phyloP scores from a whole-genome alignment of 2,888 invertebrate species.

The Isoperla grammatica region DNA sequence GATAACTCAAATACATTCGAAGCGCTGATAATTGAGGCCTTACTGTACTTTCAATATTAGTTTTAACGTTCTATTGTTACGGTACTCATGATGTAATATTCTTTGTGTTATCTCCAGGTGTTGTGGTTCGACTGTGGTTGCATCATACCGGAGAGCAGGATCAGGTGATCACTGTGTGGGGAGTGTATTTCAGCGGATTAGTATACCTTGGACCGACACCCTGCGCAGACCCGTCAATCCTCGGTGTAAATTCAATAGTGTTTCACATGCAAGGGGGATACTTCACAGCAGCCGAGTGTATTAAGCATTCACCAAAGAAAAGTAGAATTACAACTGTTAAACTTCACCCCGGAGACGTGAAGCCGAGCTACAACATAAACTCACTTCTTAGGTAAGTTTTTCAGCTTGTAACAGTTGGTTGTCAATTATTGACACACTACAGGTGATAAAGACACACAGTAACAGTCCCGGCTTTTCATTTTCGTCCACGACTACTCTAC shows the following conservation, averaged over 20 bases:
- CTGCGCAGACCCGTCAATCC: conserved; percentile 56
- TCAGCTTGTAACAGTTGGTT: no score
- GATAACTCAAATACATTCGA: no score
- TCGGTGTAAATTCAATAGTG: conserved; percentile 67
- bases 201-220: conserved; percentile 66
- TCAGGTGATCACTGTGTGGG: conserved; percentile 61
- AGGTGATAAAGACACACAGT: no score
- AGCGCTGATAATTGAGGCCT: no score
- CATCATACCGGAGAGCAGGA: conserved; percentile 34
- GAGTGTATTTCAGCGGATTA: conserved; percentile 77
- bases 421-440: no score
- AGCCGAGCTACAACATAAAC: conserved; percentile 64
- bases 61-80: no score
- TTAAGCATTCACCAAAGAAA: conserved; percentile 36
- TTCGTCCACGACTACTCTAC: no score
- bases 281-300: conserved; percentile 58
- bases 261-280: conserved; percentile 85
- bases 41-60: no score
- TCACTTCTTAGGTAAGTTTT: conserved; percentile 55
- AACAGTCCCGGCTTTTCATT: no score
- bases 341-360: conserved; percentile 57
- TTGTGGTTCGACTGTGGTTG: conserved; percentile 49
- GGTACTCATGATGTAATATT: no score
- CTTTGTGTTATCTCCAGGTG: conserved; percentile 36
- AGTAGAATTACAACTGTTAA: conserved; percentile 47